Conservation (phyloP, 30 jellyfish, hydroid and myxozoan genomes). For the Rhopilema esculentum region DNA sequence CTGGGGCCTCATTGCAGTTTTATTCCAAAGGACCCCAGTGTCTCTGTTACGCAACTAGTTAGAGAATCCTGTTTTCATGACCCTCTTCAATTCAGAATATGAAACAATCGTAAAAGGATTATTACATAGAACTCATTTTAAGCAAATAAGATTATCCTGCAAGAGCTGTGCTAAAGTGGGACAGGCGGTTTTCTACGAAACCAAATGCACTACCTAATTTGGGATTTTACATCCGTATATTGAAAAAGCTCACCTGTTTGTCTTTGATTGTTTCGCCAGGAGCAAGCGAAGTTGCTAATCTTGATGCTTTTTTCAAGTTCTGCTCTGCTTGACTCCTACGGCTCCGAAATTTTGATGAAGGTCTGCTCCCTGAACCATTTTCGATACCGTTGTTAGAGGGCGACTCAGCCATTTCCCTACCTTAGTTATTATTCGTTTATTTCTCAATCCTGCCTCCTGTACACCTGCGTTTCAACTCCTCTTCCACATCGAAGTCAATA, state of each 20-base stretch:
- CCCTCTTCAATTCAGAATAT: no score
- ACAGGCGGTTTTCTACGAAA: no score
- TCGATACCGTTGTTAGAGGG: slow-evolving; percentile 16
- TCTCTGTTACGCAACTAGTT: no score
- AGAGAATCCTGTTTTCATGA: no score
- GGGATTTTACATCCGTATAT: no score
- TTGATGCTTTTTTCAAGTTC: slow-evolving; percentile 60
- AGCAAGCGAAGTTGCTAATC: slow-evolving; percentile 77
- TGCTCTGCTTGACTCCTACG: slow-evolving; percentile 71
- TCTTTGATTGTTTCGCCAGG: slow-evolving; percentile 87
- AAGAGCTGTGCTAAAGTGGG: no score
- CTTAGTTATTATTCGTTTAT: background rate
- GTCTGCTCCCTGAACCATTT: slow-evolving; percentile 51
- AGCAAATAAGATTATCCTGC: no score
- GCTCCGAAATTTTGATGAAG: slow-evolving; percentile 61
- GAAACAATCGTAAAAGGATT: no score
- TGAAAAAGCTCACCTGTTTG: slow-evolving; percentile 65
- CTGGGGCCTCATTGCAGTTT: no score
- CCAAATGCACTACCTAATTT: no score
- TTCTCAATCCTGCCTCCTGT: background rate
- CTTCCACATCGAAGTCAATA: background rate
- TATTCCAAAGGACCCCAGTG: no score
- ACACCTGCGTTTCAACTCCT: background rate
- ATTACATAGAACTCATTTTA: no score
- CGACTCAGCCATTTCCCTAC: slow-evolving; percentile 60